phyloP scores from a whole-genome alignment of 2,888 invertebrate species.

The Agrochola macilenta region DNA sequence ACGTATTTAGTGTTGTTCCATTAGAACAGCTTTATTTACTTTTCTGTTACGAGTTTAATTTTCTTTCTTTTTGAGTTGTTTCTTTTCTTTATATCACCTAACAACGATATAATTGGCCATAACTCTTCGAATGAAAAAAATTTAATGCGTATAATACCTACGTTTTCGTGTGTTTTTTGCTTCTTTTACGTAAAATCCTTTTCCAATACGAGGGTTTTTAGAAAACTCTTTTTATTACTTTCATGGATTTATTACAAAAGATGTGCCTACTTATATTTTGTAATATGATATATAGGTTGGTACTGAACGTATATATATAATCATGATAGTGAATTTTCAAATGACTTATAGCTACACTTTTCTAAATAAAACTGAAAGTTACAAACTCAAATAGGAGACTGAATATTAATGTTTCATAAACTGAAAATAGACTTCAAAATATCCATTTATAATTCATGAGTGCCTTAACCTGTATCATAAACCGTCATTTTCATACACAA shows the following conservation, averaged over 20 bases:
- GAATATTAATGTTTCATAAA: not conserved
- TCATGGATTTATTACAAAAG: not conserved
- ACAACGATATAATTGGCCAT: conserved; percentile 4
- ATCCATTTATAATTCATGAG: conserved; percentile 45
- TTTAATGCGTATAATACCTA: not conserved
- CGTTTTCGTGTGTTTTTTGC: not conserved
- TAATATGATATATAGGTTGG: not conserved
- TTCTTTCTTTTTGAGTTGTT: not conserved
- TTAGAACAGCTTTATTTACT: conserved; percentile 39
- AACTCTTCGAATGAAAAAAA: not conserved
- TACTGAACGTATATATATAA: not conserved
- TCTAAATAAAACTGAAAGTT: too few species aligned
- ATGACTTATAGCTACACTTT: not conserved
- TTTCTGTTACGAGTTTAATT: conserved; percentile 12
- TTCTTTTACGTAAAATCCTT: not conserved
- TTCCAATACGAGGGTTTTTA: not conserved
- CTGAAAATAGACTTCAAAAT: conserved; percentile 9
- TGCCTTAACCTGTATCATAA: conserved; percentile 24
- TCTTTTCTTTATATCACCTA: conserved; percentile 9
- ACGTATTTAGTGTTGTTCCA: conserved; percentile 45
- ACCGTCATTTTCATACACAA: conserved; percentile 35
- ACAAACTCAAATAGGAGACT: not conserved
- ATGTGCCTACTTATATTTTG: not conserved
- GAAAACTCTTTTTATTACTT: not conserved
- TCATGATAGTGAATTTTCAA: too few species aligned